Evolutionary conservation across 2,888 invertebrate genomes (phyloP).

Genomic region (Deroplatys truncata): DNA sequence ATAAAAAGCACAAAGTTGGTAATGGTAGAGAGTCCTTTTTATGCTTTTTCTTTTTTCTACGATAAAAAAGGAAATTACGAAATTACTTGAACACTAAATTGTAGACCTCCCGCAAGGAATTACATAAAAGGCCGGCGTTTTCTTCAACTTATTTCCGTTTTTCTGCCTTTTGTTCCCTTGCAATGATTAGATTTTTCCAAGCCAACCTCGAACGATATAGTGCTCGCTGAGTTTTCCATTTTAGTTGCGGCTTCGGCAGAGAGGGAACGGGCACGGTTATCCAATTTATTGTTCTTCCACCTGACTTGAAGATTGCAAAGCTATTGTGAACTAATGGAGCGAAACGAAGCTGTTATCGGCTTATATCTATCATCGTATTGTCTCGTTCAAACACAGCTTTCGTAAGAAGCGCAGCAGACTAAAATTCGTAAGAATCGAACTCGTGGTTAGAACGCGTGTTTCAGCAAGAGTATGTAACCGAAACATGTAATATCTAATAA

Average conservation of each 20-base stretch:
- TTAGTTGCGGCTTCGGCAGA: not conserved
- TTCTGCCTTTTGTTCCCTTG: not conserved
- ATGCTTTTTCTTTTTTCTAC: not conserved
- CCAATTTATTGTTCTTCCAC: conserved; percentile 8
- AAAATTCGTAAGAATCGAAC: no score
- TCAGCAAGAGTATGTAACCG: no score
- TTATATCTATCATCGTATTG: not conserved
- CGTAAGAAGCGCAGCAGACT: no score
- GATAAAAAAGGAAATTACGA: not conserved
- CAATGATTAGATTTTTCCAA: not conserved
- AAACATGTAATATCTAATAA: no score
- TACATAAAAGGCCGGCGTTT: not conserved
- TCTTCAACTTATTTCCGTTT: not conserved
- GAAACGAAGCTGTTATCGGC: not conserved
- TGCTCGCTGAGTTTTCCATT: not conserved
- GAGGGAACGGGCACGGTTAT: not conserved
- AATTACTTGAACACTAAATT: not conserved
- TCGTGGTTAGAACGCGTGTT: no score
- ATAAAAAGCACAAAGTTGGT: no score
- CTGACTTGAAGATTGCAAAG: not conserved
- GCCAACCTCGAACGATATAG: not conserved
- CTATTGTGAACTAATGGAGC: not conserved
- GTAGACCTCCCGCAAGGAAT: not conserved
- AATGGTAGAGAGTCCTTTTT: not conserved
- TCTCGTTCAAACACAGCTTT: not conserved